Percentiles rank a stretch among this genome's conserved stretches.
These are phyloP conservation scores for Semotilus atromaculatus DNA, from an alignment of 2,797 vertebrate genomes.

Conservation along the genomic window DNA sequence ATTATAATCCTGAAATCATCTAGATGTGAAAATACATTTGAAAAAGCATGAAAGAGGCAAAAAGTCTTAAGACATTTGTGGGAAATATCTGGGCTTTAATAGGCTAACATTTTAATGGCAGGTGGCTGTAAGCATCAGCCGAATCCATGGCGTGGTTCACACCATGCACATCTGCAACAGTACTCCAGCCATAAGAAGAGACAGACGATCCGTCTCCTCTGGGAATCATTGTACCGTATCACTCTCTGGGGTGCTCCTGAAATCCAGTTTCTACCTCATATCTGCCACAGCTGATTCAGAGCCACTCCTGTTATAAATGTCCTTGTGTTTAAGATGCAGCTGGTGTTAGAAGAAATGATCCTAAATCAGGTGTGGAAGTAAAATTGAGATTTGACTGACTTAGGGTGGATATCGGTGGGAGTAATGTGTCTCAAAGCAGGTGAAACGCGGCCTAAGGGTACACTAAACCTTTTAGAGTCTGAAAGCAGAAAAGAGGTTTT, in stretches of 20 bases:
- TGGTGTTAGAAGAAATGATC: constrained; percentile 21
- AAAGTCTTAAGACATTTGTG: not conserved
- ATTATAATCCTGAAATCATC: not conserved
- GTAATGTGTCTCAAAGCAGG: constrained; percentile 43
- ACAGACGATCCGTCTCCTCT: constrained; percentile 22
- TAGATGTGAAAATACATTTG: not conserved
- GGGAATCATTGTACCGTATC: constrained; percentile 27
- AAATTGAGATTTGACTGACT: constrained; percentile 41
- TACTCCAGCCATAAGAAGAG: constrained; percentile 4
- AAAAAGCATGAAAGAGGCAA: not conserved
- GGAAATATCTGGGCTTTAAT: not conserved
- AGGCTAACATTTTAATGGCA: not conserved
- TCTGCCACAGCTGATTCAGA: constrained; percentile 26
- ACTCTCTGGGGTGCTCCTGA: constrained; percentile 37
- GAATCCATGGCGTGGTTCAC: not conserved
- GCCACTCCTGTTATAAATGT: constrained; percentile 25
- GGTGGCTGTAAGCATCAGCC: not conserved
- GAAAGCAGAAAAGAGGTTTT: constrained; percentile 41
- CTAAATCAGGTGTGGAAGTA: constrained; percentile 30
- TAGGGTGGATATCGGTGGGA: constrained; percentile 22
- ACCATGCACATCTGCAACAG: constrained; percentile 22
- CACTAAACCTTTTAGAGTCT: constrained; percentile 48
- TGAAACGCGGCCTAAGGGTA: constrained; percentile 37
- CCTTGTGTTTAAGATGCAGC: constrained; percentile 38
- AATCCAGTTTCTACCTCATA: constrained; percentile 12